phyloP scores from a whole-genome alignment of 2,113 vertebrate genomes.

The Cyanoderma ruficeps region DNA sequence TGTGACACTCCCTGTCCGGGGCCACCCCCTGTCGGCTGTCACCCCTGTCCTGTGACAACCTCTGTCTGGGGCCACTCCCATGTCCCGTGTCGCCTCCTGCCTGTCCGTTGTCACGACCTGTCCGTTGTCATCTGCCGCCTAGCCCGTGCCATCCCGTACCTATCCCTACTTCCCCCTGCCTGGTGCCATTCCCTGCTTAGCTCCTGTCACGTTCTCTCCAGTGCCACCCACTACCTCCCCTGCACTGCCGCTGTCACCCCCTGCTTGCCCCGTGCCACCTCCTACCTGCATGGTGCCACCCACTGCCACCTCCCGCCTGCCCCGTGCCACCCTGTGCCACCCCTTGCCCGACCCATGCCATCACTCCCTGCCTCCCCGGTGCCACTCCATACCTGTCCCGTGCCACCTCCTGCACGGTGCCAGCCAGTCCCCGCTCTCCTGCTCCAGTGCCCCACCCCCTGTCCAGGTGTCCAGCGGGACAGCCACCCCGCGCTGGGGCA shows the following conservation, averaged over 20 bases:
- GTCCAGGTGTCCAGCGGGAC: not conserved
- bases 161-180: too few relatives aligned
- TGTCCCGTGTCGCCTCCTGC: not conserved
- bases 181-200: not conserved
- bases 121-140: not conserved
- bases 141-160: not conserved
- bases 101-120: not conserved
- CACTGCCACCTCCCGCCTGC: too few relatives aligned
- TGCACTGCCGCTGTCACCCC: not conserved
- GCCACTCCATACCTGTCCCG: not conserved
- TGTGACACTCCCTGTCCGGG: not conserved
- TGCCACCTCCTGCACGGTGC: not conserved
- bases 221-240: not conserved
- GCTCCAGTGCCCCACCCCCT: not conserved
- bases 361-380: not conserved
- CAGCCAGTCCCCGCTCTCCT: not conserved
- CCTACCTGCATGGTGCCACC: too few relatives aligned
- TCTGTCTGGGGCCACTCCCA: not conserved
- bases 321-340: not conserved
- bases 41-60: rapidly evolving
- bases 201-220: not conserved
- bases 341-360: not conserved
- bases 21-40: too few relatives aligned
- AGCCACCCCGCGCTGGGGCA: rapidly evolving
- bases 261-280: too few relatives aligned